A percentile compares a stretch with the other conserved stretches of the same genome.
These are phyloP conservation scores for Drosophila jambulina DNA, from an alignment of 1,140 invertebrate genomes.

Conservation along the genomic window DNA sequence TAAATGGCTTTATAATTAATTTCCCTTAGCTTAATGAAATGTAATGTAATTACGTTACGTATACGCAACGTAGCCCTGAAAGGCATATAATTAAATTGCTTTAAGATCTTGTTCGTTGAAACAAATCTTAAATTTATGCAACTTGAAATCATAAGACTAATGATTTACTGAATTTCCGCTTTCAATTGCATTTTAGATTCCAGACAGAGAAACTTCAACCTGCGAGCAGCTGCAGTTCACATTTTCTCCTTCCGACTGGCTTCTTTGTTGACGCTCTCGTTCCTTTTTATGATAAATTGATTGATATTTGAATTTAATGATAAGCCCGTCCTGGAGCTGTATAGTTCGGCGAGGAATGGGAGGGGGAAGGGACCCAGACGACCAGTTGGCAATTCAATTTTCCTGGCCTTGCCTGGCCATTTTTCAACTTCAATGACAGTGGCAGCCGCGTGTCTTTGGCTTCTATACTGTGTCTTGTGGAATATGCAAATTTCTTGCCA, in stretches of 20 bases:
- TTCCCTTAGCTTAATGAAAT: background rate
- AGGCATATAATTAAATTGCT: background rate
- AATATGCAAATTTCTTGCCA: conserved; percentile 78
- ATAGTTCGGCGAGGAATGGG: background rate
- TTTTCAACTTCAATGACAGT: conserved; percentile 78
- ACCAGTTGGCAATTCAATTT: conserved; percentile 77
- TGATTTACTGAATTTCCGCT: conserved; percentile 5
- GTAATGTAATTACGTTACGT: background rate
- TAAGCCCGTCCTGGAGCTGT: conserved; percentile 37
- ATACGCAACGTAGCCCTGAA: background rate
- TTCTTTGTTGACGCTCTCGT: conserved; percentile 42
- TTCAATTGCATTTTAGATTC: conserved; percentile 18
- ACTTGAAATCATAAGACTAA: conserved; percentile 2
- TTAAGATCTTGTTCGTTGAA: background rate
- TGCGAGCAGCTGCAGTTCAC: conserved; percentile 14
- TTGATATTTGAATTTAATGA: conserved; percentile 84
- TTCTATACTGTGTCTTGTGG: conserved; percentile 45
- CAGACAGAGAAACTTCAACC: conserved; percentile 9
- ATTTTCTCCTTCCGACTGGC: background rate
- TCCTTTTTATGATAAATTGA: conserved; percentile 79
- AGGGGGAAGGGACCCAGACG: conserved; percentile 17
- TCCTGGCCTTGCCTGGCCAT: conserved; percentile 56
- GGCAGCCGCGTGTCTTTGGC: conserved; percentile 49
- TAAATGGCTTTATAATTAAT: background rate
- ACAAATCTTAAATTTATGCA: background rate